phyloP scores from a whole-genome alignment of 2,113 vertebrate species.

The Mirza zaza region DNA sequence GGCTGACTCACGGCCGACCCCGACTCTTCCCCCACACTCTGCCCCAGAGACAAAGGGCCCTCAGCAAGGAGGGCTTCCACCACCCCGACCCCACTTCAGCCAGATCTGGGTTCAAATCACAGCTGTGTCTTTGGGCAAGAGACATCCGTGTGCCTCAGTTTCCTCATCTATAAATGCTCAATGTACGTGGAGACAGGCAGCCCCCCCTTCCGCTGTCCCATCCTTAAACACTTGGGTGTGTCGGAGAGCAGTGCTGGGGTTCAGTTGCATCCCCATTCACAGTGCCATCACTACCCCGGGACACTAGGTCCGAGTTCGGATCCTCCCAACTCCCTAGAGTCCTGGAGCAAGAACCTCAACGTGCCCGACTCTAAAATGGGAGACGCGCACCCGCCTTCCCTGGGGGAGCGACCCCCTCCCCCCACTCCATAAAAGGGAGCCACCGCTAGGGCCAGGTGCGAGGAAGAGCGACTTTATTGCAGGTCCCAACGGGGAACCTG shows the following conservation, averaged over 20 bases:
- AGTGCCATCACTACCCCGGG: accelerated
- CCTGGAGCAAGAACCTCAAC: not conserved
- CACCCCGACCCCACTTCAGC: not conserved
- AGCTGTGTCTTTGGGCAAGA: not conserved
- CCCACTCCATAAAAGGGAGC: not conserved
- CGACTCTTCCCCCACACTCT: not conserved
- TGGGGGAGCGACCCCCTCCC: accelerated
- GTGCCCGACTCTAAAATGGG: not conserved
- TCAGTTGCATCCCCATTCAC: not conserved
- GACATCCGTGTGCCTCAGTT: not conserved
- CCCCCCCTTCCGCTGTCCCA: accelerated
- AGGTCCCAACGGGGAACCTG: slow-evolving; percentile 11
- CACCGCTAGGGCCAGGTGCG: slow-evolving; percentile 1
- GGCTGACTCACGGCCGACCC: not conserved
- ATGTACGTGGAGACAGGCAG: not conserved
- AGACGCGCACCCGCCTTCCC: not conserved
- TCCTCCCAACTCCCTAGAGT: not conserved
- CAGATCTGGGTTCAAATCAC: not conserved
- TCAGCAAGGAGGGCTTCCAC: not conserved
- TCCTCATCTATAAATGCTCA: not conserved
- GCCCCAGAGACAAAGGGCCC: not conserved
- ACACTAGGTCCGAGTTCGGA: not conserved
- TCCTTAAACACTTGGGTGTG: not conserved
- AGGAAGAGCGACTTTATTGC: slow-evolving; percentile 78
- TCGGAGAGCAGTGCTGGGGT: not conserved